These are phyloP conservation scores for Lycaena phlaeas DNA, from an alignment of 2,888 invertebrate species.

Conservation along the genomic window DNA sequence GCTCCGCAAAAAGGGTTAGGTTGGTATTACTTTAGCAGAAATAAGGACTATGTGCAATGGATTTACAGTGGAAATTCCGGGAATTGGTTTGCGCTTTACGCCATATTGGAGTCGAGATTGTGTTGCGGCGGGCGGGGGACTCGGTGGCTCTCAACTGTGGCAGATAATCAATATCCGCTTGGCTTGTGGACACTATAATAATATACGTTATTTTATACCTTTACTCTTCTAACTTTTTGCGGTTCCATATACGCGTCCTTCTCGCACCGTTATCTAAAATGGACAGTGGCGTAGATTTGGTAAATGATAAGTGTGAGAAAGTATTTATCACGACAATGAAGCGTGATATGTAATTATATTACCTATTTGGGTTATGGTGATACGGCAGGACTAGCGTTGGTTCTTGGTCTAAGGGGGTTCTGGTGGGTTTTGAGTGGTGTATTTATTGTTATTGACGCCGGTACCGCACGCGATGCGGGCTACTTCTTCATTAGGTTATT, in stretches of 20 bases:
- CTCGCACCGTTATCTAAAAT: constrained; percentile 69
- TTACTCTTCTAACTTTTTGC: constrained; percentile 33
- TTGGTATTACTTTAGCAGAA: constrained; percentile 25
- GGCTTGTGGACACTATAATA: constrained; percentile 74
- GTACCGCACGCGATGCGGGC: constrained; percentile 49
- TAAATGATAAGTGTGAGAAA: constrained; percentile 74
- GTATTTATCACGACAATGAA: constrained; percentile 72
- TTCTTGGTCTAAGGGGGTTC: constrained; percentile 20
- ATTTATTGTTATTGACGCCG: no score
- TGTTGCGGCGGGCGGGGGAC: constrained; percentile 42
- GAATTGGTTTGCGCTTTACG: constrained; percentile 30
- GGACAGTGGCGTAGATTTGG: constrained; percentile 72
- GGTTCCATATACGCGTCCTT: constrained; percentile 32
- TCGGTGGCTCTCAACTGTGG: constrained; percentile 71
- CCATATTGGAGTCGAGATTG: constrained; percentile 30
- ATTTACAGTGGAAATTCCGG: constrained; percentile 41
- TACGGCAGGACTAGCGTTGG: constrained; percentile 29
- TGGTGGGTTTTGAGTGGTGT: no score
- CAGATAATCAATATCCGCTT: constrained; percentile 76
- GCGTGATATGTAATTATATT: constrained; percentile 71
- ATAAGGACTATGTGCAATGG: constrained; percentile 36
- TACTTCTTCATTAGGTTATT: constrained; percentile 38
- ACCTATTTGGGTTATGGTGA: constrained; percentile 56
- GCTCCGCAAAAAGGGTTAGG: constrained; percentile 39
- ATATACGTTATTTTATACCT: constrained; percentile 68